Conservation (phyloP, 2,888 invertebrate species). For the Maniola hyperantus region DNA sequence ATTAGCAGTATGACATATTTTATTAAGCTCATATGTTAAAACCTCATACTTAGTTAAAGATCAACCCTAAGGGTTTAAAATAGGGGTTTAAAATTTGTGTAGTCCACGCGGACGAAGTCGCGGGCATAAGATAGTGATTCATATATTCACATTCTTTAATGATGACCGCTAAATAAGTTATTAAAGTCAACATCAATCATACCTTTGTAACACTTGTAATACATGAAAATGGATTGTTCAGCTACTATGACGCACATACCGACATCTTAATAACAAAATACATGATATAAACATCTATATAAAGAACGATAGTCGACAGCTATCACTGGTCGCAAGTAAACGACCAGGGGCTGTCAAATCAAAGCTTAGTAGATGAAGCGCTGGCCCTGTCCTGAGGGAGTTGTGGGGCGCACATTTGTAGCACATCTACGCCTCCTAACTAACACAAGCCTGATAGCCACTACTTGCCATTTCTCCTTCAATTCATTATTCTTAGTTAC, state of each 20-base stretch:
- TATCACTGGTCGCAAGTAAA: constrained; percentile 27
- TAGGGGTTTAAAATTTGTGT: no score
- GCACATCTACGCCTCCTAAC: constrained; percentile 64
- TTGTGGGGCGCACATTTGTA: constrained; percentile 60
- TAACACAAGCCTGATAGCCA: constrained; percentile 65
- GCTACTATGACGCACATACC: constrained; percentile 31
- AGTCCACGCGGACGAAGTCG: no score
- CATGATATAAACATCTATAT: constrained; percentile 21
- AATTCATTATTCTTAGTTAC: neutral
- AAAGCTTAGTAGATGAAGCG: constrained; percentile 52
- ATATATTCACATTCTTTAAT: neutral
- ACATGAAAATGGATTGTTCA: neutral
- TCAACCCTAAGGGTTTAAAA: no score
- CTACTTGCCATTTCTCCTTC: constrained; percentile 57
- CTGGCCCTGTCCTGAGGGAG: constrained; percentile 66
- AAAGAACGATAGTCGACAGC: constrained; percentile 27
- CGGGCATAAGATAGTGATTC: no score
- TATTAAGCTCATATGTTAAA: no score
- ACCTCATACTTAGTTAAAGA: no score
- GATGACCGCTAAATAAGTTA: no score
- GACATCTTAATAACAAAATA: constrained; percentile 27
- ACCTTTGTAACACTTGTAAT: no score
- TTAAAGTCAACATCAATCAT: no score
- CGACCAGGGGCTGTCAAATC: constrained; percentile 43
- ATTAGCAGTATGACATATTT: no score